Evolutionary conservation across 2,888 invertebrate genomes (phyloP).

Genomic region (Napeogenes inachia): DNA sequence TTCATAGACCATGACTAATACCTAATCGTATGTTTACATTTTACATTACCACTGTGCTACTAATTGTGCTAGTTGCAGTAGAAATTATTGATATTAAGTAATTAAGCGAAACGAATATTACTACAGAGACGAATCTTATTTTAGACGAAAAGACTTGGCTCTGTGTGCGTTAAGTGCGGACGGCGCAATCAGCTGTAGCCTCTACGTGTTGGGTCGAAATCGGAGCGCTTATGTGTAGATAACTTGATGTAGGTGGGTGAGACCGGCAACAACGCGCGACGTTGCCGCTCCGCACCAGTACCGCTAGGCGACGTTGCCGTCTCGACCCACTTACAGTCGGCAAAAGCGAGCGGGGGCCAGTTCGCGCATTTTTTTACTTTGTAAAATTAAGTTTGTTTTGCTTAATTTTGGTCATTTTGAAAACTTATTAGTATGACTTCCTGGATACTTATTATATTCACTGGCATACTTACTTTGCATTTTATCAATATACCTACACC

Average conservation of each 20-base stretch:
- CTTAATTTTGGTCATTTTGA: constrained; percentile 34
- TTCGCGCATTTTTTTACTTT: constrained; percentile 46
- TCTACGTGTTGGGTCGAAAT: constrained; percentile 7
- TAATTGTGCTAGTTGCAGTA: too few relatives aligned
- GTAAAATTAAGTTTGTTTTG: constrained; percentile 51
- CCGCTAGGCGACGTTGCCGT: constrained; percentile 64
- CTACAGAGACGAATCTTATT: background rate
- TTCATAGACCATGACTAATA: too few relatives aligned
- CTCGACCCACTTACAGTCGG: constrained; percentile 40
- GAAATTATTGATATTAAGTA: background rate
- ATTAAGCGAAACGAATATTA: background rate
- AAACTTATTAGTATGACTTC: constrained; percentile 18
- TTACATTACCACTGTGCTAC: too few relatives aligned
- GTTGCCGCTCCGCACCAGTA: constrained; percentile 57
- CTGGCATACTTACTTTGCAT: too few relatives aligned
- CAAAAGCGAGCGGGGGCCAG: constrained; percentile 28
- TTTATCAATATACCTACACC: too few relatives aligned
- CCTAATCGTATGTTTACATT: too few relatives aligned
- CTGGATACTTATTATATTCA: too few relatives aligned
- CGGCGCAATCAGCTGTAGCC: constrained; percentile 2
- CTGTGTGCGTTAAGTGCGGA: constrained; percentile 2
- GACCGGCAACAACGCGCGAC: constrained; percentile 35
- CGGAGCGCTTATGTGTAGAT: constrained; percentile 2
- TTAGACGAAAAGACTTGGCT: background rate
- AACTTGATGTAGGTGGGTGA: constrained; percentile 31